Conservation (phyloP, 2,888 invertebrate genomes). For the Melitaea athalia region DNA sequence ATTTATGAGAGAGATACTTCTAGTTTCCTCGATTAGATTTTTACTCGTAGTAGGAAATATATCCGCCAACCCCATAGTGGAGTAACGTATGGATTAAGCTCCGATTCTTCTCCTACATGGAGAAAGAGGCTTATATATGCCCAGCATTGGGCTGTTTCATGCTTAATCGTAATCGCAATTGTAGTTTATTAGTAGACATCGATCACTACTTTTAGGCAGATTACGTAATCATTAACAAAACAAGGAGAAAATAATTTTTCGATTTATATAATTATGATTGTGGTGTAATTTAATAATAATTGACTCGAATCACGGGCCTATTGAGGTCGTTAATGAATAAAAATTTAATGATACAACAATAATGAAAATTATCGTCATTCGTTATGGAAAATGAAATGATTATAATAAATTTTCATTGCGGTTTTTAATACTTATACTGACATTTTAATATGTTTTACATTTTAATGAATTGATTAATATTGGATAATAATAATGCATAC, state of each 20-base stretch:
- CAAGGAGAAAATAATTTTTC: neutral
- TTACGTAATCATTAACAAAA: neutral
- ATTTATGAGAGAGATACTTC: neutral
- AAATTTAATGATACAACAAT: constrained; percentile 17
- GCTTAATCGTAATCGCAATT: no score
- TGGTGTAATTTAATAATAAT: constrained; percentile 15
- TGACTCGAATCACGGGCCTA: constrained; percentile 8
- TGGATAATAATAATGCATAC: neutral
- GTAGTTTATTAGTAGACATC: no score
- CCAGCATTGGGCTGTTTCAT: no score
- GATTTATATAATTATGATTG: constrained; percentile 5
- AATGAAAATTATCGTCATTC: constrained; percentile 17
- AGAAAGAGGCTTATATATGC: no score
- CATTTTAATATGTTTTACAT: constrained; percentile 19
- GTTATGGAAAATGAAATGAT: constrained; percentile 19
- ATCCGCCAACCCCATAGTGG: no score
- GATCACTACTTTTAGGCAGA: neutral
- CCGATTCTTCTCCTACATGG: no score
- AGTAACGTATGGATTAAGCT: no score
- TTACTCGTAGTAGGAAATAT: no score
- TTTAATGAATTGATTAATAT: constrained; percentile 13
- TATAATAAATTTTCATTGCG: constrained; percentile 23
- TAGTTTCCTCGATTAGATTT: neutral
- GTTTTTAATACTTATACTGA: constrained; percentile 18
- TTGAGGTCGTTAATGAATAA: constrained; percentile 13